These are phyloP conservation scores for Galeopsomyia nigrocyanea DNA, from an alignment of 2,888 invertebrate species.

Conservation along the genomic window DNA sequence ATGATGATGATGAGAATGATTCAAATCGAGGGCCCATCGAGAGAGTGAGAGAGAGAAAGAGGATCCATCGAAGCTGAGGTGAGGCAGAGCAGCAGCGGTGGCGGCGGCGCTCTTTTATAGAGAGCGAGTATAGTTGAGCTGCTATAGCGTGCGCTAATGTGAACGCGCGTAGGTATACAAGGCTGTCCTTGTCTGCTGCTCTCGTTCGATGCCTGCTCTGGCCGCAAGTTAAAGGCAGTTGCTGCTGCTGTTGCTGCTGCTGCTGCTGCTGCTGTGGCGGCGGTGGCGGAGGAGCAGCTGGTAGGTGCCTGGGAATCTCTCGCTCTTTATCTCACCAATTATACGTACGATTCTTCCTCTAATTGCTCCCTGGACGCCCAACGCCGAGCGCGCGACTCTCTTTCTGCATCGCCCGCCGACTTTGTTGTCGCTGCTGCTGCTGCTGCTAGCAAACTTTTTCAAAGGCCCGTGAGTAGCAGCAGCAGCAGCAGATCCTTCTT, in stretches of 20 bases:
- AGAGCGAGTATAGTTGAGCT: slow-evolving; percentile 29
- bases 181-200: neutral
- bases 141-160: slow-evolving; percentile 6
- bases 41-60: slow-evolving; percentile 22
- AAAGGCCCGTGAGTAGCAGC: neutral
- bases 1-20: slow-evolving; percentile 44
- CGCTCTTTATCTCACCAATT: slow-evolving; percentile 66
- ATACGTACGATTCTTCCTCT: slow-evolving; percentile 63
- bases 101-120: no score
- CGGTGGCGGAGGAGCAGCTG: slow-evolving; percentile 57
- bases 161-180: slow-evolving; percentile 24
- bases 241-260: slow-evolving; percentile 19
- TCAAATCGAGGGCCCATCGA: slow-evolving; percentile 48
- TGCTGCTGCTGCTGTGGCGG: neutral
- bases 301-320: slow-evolving; percentile 64
- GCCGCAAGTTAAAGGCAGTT: neutral
- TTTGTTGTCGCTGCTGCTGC: no score
- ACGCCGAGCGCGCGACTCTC: slow-evolving; percentile 1
- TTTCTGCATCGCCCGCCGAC: no score
- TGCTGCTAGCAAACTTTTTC: slow-evolving; percentile 18
- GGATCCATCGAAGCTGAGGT: slow-evolving; percentile 31
- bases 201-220: no score
- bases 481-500: no score
- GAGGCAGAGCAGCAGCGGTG: neutral
- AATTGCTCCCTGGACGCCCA: slow-evolving; percentile 56